These are phyloP conservation scores for Anas acuta DNA, from an alignment of 2,797 vertebrate species.

Conservation along the genomic window DNA sequence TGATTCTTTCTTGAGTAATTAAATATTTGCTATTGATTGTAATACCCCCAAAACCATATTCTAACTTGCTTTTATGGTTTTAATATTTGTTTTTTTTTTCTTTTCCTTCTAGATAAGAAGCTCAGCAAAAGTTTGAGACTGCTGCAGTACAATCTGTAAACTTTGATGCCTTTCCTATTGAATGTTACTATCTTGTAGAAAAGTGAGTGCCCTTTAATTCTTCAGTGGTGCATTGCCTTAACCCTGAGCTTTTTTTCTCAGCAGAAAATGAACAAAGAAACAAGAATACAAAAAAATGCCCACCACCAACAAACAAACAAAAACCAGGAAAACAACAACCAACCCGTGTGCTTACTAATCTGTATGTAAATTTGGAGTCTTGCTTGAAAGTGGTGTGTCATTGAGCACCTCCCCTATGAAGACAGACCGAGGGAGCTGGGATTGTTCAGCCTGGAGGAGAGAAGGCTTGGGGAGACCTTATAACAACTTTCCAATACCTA, in stretches of 20 bases:
- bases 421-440: neutral
- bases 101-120: constrained; percentile 18
- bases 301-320: neutral
- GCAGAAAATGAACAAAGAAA: neutral
- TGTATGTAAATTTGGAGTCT: neutral
- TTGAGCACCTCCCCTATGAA: neutral
- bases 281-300: neutral
- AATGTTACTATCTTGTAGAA: neutral
- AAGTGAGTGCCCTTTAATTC: constrained; percentile 33
- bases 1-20: neutral
- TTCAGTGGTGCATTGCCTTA: neutral
- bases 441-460: too few species aligned
- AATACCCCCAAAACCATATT: fast-evolving
- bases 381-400: neutral
- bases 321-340: neutral
- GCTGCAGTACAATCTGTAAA: neutral
- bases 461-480: too few species aligned
- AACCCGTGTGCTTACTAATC: neutral
- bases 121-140: neutral
- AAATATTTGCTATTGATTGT: neutral
- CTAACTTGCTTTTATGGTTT: neutral
- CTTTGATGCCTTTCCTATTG: neutral
- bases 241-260: neutral
- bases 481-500: neutral
- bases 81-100: neutral